Conservation (phyloP, 1,140 invertebrate species). For the Holcopasites calliopsidis region DNA sequence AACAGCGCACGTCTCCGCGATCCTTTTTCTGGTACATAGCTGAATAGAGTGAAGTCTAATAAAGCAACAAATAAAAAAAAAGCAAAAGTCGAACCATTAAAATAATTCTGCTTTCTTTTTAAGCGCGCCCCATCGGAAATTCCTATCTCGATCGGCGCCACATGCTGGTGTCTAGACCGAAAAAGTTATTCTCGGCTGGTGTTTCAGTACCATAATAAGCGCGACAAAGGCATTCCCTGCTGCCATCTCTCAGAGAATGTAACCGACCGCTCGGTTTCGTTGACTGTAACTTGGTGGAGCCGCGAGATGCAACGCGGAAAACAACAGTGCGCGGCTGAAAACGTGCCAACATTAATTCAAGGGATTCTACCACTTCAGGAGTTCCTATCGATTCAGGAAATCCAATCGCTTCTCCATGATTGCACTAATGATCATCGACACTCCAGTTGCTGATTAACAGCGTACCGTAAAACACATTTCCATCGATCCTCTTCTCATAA, state of each 20-base stretch:
- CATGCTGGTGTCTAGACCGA: slow-evolving; percentile 67
- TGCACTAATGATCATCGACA: not conserved
- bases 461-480: no score
- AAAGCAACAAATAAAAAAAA: not conserved
- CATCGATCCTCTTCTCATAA: no score
- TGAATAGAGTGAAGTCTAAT: not conserved
- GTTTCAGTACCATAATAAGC: slow-evolving; percentile 66
- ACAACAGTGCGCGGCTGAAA: slow-evolving; percentile 28
- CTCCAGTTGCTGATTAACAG: not conserved
- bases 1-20: no score
- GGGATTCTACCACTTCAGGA: not conserved
- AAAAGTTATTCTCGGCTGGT: slow-evolving; percentile 66
- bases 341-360: slow-evolving; percentile 16
- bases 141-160: slow-evolving; percentile 72
- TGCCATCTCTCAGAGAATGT: slow-evolving; percentile 63
- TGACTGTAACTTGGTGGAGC: slow-evolving; percentile 19
- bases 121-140: slow-evolving; percentile 15
- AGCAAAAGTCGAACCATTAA: slow-evolving; percentile 53
- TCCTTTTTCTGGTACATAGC: no score
- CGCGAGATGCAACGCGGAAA: slow-evolving; percentile 1
- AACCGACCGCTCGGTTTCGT: slow-evolving; percentile 34
- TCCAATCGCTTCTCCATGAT: not conserved
- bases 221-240: slow-evolving; percentile 53
- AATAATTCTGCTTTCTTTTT: slow-evolving; percentile 63
- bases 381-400: no score